Evolutionary conservation across 2,888 invertebrate genomes (phyloP).

Genomic region (Pristionchus maxplancki): DNA sequence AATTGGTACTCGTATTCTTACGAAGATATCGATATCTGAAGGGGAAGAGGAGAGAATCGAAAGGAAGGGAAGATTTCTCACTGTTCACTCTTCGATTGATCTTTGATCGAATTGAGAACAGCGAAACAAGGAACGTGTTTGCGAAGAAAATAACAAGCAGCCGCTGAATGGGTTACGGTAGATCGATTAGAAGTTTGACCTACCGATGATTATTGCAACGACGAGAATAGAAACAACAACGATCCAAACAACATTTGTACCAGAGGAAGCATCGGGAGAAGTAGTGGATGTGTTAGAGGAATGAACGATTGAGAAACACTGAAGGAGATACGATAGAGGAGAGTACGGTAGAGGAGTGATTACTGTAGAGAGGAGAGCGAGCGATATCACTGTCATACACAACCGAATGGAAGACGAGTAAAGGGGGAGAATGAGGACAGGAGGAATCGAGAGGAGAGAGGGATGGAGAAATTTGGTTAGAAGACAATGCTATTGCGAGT

Average conservation of each 20-base stretch:
- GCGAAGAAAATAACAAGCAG: background rate
- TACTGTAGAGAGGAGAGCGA: conserved; percentile 4
- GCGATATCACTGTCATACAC: background rate
- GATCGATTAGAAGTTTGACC: background rate
- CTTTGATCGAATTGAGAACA: conserved; percentile 17
- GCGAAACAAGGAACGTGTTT: background rate
- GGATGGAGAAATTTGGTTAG: background rate
- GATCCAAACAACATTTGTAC: background rate
- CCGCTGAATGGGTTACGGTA: background rate
- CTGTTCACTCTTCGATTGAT: conserved; percentile 20
- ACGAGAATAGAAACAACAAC: background rate
- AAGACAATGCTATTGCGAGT: background rate
- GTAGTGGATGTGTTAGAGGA: background rate
- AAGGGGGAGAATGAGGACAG: background rate
- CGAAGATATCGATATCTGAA: background rate
- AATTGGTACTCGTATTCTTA: background rate
- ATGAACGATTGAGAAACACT: background rate
- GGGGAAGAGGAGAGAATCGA: background rate
- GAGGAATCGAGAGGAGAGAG: background rate
- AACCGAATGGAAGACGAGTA: background rate
- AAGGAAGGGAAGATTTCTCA: background rate
- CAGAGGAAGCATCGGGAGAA: background rate
- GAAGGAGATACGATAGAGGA: background rate
- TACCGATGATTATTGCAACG: background rate
- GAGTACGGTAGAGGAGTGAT: background rate